Base-by-base conservation (phyloP, 1,140 invertebrate species). In the Dendroctonus ponderosae region DNA sequence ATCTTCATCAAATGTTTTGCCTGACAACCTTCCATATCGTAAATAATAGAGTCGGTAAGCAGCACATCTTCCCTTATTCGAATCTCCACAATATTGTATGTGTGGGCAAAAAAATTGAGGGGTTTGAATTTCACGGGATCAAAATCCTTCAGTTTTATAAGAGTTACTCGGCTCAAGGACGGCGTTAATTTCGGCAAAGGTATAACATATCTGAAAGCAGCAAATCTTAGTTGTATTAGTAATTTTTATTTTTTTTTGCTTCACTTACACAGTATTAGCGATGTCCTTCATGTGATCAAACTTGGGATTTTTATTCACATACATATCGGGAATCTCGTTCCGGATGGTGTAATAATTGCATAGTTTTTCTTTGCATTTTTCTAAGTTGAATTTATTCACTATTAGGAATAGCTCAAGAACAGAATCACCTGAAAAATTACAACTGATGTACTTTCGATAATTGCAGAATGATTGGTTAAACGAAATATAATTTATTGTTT, bases 11-110 rank as follows among this genome's bases (percentile, higher is more conserved):
- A 37, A 60, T 72, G 69, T 9, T 50, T 48, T 6, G 71, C 49
- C 12, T 48, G 62, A 9, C 66, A 7, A 12, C 63, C 60, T 26
- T 72, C 59, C 7, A 72, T 56, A 49, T 72, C 71, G 15, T 69
- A 71, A 11, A 72, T 40, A 7, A 71, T 15, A 12, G 68, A 64
- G 46, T 72, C 66, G 12, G 59, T 61, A 8, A 68, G 14, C 11
- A 44, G 15, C 26, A 65, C 41, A 26, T 72, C 71, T 43, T 72
- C 71, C 2, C 67, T 61, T 14, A 72, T 11, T 56, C 71, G 42
- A 15, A 72, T 52, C 62, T 71, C 69, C 2, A 62, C 52, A 11
- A 72, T 7, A 41, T 72, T 72, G 46, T 69, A 72, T 0, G 66
- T 43, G 37, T 64, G 63, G 8, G 67, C 67, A 38, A 71, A 67